Conservation (phyloP, 2,797 vertebrate genomes). For the Girardinus metallicus region DNA sequence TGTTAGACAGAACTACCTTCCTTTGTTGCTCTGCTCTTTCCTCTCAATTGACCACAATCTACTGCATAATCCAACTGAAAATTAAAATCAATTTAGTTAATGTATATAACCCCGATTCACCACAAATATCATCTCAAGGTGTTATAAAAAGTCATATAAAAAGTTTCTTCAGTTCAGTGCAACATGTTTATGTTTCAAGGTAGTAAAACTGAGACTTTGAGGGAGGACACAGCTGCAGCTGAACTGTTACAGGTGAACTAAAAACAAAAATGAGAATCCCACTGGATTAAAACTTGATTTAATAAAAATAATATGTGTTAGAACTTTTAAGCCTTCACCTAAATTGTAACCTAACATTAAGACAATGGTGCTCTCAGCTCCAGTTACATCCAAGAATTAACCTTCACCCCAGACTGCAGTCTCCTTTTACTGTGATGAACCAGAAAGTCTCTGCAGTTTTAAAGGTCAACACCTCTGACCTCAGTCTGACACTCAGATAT, state of each 20-base stretch:
- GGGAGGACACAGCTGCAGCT: no score
- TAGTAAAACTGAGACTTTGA: no score
- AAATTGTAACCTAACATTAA: slow-evolving; percentile 26
- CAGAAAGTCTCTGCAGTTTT: slow-evolving; percentile 25
- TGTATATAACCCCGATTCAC: background rate
- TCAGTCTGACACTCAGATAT: slow-evolving; percentile 26
- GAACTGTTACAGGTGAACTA: no score
- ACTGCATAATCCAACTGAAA: background rate
- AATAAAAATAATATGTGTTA: background rate
- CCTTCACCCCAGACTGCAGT: slow-evolving; percentile 26
- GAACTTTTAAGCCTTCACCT: slow-evolving; percentile 41
- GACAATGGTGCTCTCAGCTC: slow-evolving; percentile 39
- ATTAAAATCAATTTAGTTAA: background rate
- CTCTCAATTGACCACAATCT: background rate
- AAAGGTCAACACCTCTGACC: slow-evolving; percentile 40
- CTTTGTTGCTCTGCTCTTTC: background rate
- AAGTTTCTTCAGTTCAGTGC: no score
- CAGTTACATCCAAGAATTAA: slow-evolving; percentile 46
- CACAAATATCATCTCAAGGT: background rate
- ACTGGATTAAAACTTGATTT: background rate
- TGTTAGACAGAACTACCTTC: background rate
- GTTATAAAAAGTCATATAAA: background rate
- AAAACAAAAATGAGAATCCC: no score
- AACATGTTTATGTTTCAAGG: no score
- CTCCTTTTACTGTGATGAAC: slow-evolving; percentile 26